These are phyloP conservation scores for Lepidurus arcticus DNA, from an alignment of 1,140 invertebrate species.

Conservation along the genomic window DNA sequence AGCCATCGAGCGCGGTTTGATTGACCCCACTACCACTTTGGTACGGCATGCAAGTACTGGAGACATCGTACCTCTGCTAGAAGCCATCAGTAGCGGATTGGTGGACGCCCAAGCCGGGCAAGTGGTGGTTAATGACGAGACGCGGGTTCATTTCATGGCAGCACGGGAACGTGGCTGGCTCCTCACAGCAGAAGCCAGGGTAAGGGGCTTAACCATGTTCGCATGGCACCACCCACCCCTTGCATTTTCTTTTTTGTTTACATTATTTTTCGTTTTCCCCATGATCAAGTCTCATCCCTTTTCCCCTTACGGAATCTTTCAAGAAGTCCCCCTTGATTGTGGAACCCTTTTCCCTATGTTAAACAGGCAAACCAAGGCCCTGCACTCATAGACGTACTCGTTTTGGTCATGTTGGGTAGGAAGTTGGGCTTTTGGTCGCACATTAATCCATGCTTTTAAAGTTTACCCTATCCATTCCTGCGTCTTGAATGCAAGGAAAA, in stretches of 20 bases:
- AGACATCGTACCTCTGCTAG: slow-evolving; percentile 65
- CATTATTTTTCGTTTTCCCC: slow-evolving; percentile 14
- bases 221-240: slow-evolving; percentile 33
- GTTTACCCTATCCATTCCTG: background rate
- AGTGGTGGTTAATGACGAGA: slow-evolving; percentile 59
- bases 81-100: slow-evolving; percentile 64
- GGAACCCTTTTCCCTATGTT: too few relatives aligned
- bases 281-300: slow-evolving; percentile 20
- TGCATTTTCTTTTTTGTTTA: slow-evolving; percentile 33
- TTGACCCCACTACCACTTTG: slow-evolving; percentile 76
- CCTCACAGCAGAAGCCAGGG: slow-evolving; percentile 82
- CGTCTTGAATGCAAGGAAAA: background rate
- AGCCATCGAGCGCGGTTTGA: slow-evolving; percentile 66
- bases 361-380: too few relatives aligned
- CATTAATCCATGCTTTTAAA: slow-evolving; percentile 22
- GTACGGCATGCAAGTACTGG: slow-evolving; percentile 72
- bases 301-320: background rate
- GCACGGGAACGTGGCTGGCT: slow-evolving; percentile 79
- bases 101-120: slow-evolving; percentile 71
- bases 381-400: too few relatives aligned
- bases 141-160: slow-evolving; percentile 72
- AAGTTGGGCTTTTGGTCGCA: background rate
- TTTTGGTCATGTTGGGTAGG: too few relatives aligned
- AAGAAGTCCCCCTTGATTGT: too few relatives aligned
- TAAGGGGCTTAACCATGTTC: slow-evolving; percentile 52